Evolutionary conservation across 1,140 invertebrate genomes (phyloP).

Genomic region (Sesamia nonagrioides): DNA sequence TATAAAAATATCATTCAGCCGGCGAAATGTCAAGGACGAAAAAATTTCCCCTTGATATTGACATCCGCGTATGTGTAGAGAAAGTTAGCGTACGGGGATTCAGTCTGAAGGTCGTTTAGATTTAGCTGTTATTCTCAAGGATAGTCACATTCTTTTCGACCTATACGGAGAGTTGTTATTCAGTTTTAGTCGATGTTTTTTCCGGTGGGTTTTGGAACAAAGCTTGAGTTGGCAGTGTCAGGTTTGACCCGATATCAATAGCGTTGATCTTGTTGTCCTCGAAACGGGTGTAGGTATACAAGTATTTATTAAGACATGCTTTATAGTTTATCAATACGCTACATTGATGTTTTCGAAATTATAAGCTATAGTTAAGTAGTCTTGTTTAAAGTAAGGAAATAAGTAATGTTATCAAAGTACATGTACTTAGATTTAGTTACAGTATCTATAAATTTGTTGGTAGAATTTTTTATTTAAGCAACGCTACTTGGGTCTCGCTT

Average conservation of each 20-base stretch:
- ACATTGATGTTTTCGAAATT: too few relatives aligned
- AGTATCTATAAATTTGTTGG: too few relatives aligned
- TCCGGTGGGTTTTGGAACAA: constrained; percentile 26
- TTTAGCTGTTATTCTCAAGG: constrained; percentile 44
- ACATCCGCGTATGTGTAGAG: constrained; percentile 48
- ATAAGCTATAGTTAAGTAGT: too few relatives aligned
- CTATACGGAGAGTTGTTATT: not conserved
- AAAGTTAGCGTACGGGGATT: constrained; percentile 49
- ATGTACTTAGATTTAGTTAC: too few relatives aligned
- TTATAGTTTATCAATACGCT: not conserved
- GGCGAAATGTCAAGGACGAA: constrained; percentile 45
- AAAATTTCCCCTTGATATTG: constrained; percentile 52
- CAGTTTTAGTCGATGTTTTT: constrained; percentile 23
- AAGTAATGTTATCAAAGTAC: too few relatives aligned
- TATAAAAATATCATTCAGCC: constrained; percentile 48
- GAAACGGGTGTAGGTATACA: not conserved
- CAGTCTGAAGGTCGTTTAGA: constrained; percentile 40
- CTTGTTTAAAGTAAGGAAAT: too few relatives aligned
- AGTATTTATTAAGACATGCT: not conserved
- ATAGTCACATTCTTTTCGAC: constrained; percentile 26
- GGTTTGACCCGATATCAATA: constrained; percentile 11
- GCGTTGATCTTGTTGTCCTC: not conserved
- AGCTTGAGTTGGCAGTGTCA: not conserved
- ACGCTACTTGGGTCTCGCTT: constrained; percentile 11
- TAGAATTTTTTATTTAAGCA: too few relatives aligned